phyloP scores from a whole-genome alignment of 35 echinoderm and acorn worm genomes.

The Apostichopus parvimensis region DNA sequence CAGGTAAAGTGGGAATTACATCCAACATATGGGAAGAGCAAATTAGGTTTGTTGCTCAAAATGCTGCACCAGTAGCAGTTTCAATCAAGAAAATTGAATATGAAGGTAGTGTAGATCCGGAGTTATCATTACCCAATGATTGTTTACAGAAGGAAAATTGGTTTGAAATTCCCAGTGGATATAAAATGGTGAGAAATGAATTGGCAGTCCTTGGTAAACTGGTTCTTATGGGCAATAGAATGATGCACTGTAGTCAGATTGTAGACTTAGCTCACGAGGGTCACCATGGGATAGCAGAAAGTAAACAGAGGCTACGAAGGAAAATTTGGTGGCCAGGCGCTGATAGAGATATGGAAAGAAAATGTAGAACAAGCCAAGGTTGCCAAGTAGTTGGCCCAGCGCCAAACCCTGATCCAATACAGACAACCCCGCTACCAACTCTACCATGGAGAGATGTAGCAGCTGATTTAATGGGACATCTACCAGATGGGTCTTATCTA shows the following conservation, averaged over 20 bases:
- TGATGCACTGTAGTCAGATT: not conserved
- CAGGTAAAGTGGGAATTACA: not conserved
- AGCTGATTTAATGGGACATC: not conserved
- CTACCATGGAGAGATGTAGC: not conserved
- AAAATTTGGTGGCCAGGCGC: slow-evolving; percentile 18
- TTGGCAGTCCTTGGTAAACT: slow-evolving; percentile 40
- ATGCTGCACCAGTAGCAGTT: slow-evolving; percentile 11
- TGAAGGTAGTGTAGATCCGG: not conserved
- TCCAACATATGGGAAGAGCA: not conserved
- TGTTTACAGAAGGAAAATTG: slow-evolving; percentile 18
- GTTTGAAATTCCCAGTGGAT: not conserved
- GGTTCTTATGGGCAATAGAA: not conserved
- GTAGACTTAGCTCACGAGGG: not conserved
- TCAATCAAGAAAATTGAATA: slow-evolving; percentile 26
- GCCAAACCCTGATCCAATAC: not conserved
- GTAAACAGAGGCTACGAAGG: not conserved
- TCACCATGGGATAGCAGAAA: not conserved
- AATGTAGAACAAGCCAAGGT: not conserved
- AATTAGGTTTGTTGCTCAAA: slow-evolving; percentile 37
- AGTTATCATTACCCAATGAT: not conserved
- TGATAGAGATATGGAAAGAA: not conserved
- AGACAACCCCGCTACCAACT: not conserved
- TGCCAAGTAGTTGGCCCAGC: not conserved
- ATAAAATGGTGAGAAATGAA: slow-evolving; percentile 41
- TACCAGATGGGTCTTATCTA: not conserved